Conservation (phyloP, 1,140 invertebrate species). For the Octopus bimaculoides region DNA sequence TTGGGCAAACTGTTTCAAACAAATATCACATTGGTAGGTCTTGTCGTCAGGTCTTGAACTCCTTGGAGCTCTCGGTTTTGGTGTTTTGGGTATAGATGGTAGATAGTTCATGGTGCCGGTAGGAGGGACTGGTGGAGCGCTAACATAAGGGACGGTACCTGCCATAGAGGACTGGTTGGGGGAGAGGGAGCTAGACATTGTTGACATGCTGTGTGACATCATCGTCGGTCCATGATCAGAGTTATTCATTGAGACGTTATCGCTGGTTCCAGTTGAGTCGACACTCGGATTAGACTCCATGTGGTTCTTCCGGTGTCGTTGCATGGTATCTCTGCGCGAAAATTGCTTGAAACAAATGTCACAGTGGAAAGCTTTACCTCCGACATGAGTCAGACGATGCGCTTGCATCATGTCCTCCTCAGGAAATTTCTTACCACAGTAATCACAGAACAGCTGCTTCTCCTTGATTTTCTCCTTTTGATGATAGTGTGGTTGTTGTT, state of each 20-base stretch:
- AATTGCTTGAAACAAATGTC: slow-evolving; percentile 12
- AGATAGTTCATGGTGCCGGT: slow-evolving; percentile 7
- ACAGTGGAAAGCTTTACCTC: slow-evolving; percentile 15
- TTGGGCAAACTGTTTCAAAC: too few relatives aligned
- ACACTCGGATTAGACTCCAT: not conserved
- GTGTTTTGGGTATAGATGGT: slow-evolving; percentile 45
- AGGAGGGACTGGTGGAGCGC: not conserved
- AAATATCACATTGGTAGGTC: too few relatives aligned
- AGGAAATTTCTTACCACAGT: slow-evolving; percentile 12
- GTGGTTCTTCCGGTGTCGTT: slow-evolving; percentile 26
- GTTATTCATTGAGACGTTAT: not conserved
- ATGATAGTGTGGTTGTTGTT: not conserved
- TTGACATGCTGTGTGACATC: not conserved
- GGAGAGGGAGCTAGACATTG: not conserved
- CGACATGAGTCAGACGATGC: slow-evolving; percentile 9
- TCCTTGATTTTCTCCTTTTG: not conserved
- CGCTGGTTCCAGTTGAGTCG: not conserved
- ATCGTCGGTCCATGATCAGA: not conserved
- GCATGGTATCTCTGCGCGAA: slow-evolving; percentile 13
- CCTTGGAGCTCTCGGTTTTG: not conserved
- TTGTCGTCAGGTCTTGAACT: too few relatives aligned
- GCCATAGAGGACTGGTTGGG: not conserved
- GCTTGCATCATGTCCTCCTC: slow-evolving; percentile 11
- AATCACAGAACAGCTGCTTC: not conserved
- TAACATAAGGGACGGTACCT: not conserved